A percentile compares a stretch with the other conserved stretches of the same genome.
phyloP scores from a whole-genome alignment of 2,888 invertebrate species.

The Apeira syringaria region DNA sequence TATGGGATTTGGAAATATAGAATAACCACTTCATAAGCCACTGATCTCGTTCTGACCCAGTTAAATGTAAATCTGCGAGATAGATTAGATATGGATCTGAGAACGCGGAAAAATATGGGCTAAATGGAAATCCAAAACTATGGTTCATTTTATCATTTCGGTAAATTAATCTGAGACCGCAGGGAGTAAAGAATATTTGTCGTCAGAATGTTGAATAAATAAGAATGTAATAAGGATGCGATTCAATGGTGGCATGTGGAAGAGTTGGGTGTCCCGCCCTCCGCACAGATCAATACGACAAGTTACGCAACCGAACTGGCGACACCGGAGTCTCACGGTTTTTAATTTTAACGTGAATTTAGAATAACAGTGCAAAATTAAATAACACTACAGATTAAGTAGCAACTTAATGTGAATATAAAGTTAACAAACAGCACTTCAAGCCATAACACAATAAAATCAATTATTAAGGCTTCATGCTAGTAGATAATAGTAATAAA shows the following conservation, averaged over 20 bases:
- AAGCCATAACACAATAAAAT: constrained; percentile 8
- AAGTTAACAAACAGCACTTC: constrained; percentile 8
- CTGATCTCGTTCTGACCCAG: constrained; percentile 11
- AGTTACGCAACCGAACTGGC: constrained; percentile 79
- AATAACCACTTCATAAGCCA: constrained; percentile 2
- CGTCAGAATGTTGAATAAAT: background rate
- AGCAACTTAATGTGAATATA: background rate
- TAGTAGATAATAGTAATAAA: background rate
- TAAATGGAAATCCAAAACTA: too few species aligned
- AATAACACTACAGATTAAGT: background rate
- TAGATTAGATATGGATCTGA: constrained; percentile 7
- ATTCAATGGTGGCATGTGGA: constrained; percentile 48
- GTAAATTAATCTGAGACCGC: too few species aligned
- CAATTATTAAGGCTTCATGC: constrained; percentile 16
- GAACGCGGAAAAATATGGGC: too few species aligned
- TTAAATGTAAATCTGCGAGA: background rate
- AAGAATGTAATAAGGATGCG: constrained; percentile 39
- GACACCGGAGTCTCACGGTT: constrained; percentile 48
- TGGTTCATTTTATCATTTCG: too few species aligned
- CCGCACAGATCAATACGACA: constrained; percentile 74
- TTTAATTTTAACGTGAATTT: constrained; percentile 25
- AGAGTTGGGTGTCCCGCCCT: constrained; percentile 58
- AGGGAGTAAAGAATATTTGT: background rate
- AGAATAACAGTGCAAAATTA: constrained; percentile 11
- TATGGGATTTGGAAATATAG: constrained; percentile 2